Evolutionary conservation across 2,113 vertebrate genomes (phyloP).

Genomic region (Colistium nudipinnis): DNA sequence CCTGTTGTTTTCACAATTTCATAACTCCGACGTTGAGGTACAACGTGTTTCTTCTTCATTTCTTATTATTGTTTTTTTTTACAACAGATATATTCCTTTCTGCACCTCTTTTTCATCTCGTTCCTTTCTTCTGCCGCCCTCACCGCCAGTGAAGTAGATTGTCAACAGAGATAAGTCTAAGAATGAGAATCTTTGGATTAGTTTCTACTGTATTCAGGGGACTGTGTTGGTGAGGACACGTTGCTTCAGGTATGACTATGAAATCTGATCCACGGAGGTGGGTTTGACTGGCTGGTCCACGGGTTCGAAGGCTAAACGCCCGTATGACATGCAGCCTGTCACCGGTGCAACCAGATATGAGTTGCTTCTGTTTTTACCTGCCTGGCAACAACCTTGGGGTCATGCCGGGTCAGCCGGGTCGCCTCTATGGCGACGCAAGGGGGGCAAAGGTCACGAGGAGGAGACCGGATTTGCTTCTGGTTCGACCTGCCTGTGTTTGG

Average conservation of each 20-base stretch:
- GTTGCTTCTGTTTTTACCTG: conserved; percentile 70
- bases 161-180: not conserved
- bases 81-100: too few relatives aligned
- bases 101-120: not conserved
- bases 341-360: conserved; percentile 53
- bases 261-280: conserved; percentile 15
- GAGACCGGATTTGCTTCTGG: conserved; percentile 28
- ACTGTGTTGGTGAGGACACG: not conserved
- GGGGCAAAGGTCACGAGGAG: conserved; percentile 36
- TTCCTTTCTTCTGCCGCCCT: not conserved
- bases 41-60: not conserved
- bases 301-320: not conserved
- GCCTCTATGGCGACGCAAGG: conserved; percentile 42
- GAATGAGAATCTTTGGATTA: not conserved
- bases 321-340: not conserved
- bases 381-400: conserved; percentile 23
- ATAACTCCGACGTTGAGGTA: conserved; percentile 17
- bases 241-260: conserved; percentile 21
- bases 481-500: conserved; percentile 5
- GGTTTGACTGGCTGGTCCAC: not conserved
- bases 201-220: not conserved
- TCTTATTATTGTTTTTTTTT: not conserved
- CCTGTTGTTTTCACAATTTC: conserved; percentile 1
- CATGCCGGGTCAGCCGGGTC: conserved; percentile 19
- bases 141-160: not conserved